Base-by-base conservation (phyloP, 2,888 invertebrate species). In the Amiota communis region DNA sequence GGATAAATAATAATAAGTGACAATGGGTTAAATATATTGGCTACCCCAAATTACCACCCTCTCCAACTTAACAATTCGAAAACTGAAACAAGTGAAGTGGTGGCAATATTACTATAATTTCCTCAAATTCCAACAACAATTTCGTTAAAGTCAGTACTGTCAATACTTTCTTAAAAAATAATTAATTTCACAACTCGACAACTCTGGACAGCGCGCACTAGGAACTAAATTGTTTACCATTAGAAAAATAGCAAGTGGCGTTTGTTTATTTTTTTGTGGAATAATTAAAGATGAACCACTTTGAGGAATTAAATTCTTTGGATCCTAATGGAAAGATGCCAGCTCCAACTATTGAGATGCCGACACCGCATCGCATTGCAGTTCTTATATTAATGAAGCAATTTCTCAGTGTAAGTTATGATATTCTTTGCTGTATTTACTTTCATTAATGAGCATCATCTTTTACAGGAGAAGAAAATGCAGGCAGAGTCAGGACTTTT, bases 331-430 rank as follows among this genome's bases (percentile, higher is more conserved):
- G 84, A 4, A 85, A 84, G 67, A 74, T 79, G 20, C 81, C 82
- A 57, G 80, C 83, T 2, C 80, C 86, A 90, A 87, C 93, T 10
- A 85, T 88, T 12, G 90, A 90, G 65, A 85, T 87, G 9, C 86
- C 96, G 70, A 96, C 96, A 0, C 95, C 96, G 1, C 95, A 96
- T 83, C 95, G 95, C 91, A 92, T 96, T 80, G 93, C 94, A 2
- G 93, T 96, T 12, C 92, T 95, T 6, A 92, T 95, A 72, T 91
- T 96, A 83, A 94, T 96, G 59, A 92, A 93, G 82, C 94, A 94
- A 87, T 96, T 94, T 90, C 93, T 94, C 70, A 90, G 93, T 80
- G 91, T 94, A 80, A 92, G 79, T 75, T 20, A 15, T 2, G 10
- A 3, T 51, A 0, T 36, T 11, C 17, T 65, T 64, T 48, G 20